Evolutionary conservation across 2,797 vertebrate species (phyloP), one percentile per base, ranked within the genome.

Genomic region (Liparis tanakae): DNA sequence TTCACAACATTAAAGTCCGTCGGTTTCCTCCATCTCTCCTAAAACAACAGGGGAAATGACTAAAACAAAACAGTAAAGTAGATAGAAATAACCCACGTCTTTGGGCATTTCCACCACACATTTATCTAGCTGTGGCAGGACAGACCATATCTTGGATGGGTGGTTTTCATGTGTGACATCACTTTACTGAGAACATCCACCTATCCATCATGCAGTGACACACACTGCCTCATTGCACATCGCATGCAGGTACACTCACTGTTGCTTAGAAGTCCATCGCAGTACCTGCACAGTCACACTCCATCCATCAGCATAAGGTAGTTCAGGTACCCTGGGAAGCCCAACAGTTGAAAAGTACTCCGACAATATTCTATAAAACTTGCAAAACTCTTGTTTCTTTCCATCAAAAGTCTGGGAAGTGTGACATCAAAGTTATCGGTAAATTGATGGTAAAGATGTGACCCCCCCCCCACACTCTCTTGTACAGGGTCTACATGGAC

Each of bases 121-220:
- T 91, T 87, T 74, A 85, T 89, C 85, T 69, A 41, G 65, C 60
- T 55, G 72, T 77, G 81, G 77, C 85, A 88, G 81, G 81, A 84
- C 76, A 84, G 87, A 69, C 72, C 82, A 64, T 87, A 85, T 88
- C 84, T 71, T 86, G 88, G 86, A 87, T 88, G 88, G 85, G 65
- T 86, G 86, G 79, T 87, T 92, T 92, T 90, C 88, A 91, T 79
- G 83, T 90, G 88, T 90, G 90, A 89, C 91, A 90, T 91, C 87
- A 83, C 89, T 87, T 88, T 80, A 83, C 90, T 70, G 86, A 86
- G 85, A 87, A 85, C 85, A 89, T 91, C 90, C 89, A 81, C 88
- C 91, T 80, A 93, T 93, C 91, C 84, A 92, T 92, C 89, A 90
- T 48, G 56, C 55, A 33, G 64, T 90, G 91, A 91, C 91, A 86